Evolutionary conservation across 2,113 vertebrate genomes (phyloP), one percentile per base, ranked within the genome.

Genomic region (Hippolais icterina): DNA sequence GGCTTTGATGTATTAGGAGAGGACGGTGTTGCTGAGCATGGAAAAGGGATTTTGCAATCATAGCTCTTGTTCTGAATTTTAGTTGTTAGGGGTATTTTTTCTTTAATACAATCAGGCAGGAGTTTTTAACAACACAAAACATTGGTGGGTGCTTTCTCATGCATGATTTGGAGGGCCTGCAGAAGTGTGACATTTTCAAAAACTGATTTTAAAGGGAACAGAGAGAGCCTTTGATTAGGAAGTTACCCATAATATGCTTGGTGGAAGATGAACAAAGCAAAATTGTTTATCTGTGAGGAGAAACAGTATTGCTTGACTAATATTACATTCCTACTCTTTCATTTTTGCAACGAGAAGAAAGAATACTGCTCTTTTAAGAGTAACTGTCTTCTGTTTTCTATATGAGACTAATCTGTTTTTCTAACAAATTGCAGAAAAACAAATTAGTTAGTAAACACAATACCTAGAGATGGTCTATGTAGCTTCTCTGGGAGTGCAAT

Each of bases 71-170:
- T 86, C 57, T 57, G 28, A 50, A 52, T 53, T 83, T 69, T 27
- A 69, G 14, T 11, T 49, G 4, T 46, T 81, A 0, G 0, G 41
- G 18, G 7, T 15, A 10, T 11, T 27, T 27, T 19, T 35, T 12
- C 35, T 61, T 85, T 49, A 35, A 44, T 70, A 37, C 27, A 6
- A 61, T 59, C 10, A 70, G 33, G 33, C 31, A 46, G n/a, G 37
- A 72, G 12, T 8, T 76, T 88, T 76, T 77, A 65, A 52, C 6
- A 59, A 20, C 10, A 66, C 37, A 71, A 85, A 39, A 37, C 5
- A 9, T 25, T 56, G 12, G 47, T 90, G 16, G 12, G 4, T 6
- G 3, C 4, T 85, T 71, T 79, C 49, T 87, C 17, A 47, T 54
- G 21, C 9, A 15, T 76, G 31, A 44, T 33, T 80, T 4, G 5